These are phyloP conservation scores for Ariopsis seemanni DNA, from an alignment of 2,113 vertebrate species.

Conservation along the genomic window DNA sequence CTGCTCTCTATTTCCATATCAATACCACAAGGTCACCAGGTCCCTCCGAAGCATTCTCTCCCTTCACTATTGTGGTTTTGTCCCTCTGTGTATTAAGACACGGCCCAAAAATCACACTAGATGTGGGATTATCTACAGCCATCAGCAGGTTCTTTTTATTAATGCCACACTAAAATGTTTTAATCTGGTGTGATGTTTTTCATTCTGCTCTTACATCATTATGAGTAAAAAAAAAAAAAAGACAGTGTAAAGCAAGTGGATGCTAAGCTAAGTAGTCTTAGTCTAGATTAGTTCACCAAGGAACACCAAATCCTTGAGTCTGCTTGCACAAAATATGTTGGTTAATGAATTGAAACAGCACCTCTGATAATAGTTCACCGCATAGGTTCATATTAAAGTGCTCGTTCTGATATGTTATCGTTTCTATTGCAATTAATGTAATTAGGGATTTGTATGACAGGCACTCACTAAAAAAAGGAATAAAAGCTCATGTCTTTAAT, in stretches of 20 bases:
- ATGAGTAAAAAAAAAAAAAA: neutral
- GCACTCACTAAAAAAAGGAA: neutral
- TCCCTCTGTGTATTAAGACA: slow-evolving; percentile 34
- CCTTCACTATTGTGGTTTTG: slow-evolving; percentile 1
- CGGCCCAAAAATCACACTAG: neutral
- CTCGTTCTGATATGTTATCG: neutral
- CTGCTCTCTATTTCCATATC: slow-evolving; percentile 51
- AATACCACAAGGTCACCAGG: slow-evolving; percentile 46
- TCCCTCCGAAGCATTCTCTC: slow-evolving; percentile 33
- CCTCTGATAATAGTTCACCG: neutral
- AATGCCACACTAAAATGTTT: neutral
- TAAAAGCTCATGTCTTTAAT: neutral
- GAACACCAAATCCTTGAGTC: neutral
- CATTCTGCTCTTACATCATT: neutral
- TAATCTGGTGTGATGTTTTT: neutral
- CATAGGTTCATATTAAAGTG: neutral
- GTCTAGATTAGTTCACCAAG: neutral
- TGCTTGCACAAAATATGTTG: neutral
- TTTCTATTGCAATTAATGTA: neutral
- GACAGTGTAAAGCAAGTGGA: neutral
- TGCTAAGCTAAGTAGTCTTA: neutral
- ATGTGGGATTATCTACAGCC: slow-evolving; percentile 10
- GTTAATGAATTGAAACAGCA: neutral
- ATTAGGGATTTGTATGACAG: neutral
- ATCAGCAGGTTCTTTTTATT: neutral